A percentile compares a stretch with the other conserved stretches of the same genome.
Conservation (phyloP, 2,797 vertebrate genomes). For the Bradypodion ventrale region DNA sequence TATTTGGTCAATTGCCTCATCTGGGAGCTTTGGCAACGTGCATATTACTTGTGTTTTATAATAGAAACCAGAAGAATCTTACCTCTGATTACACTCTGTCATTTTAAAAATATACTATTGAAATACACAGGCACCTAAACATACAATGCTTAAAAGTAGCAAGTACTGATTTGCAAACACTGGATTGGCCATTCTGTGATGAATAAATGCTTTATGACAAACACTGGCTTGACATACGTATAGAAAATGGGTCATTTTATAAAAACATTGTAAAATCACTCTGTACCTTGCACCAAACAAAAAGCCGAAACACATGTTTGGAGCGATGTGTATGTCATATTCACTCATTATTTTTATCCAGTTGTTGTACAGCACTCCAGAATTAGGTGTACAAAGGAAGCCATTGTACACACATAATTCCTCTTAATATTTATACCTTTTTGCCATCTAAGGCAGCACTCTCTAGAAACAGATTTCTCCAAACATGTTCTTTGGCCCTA, state of each 20-base stretch:
- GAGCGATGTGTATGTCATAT: too few species aligned
- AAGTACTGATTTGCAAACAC: not conserved
- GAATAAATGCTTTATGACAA: not conserved
- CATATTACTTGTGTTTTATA: not conserved
- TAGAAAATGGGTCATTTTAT: not conserved
- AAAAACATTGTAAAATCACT: not conserved
- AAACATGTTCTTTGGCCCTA: not conserved
- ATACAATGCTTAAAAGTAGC: not conserved
- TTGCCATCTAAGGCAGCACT: too few species aligned
- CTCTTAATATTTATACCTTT: too few species aligned
- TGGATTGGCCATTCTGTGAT: not conserved
- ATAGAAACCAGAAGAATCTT: not conserved
- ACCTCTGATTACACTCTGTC: not conserved
- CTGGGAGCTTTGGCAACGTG: not conserved
- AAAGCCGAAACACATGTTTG: too few species aligned
- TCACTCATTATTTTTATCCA: too few species aligned
- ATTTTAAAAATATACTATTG: not conserved
- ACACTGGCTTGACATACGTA: not conserved
- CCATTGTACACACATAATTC: too few species aligned
- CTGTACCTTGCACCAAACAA: not conserved
- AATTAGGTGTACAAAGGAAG: too few species aligned
- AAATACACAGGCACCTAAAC: not conserved
- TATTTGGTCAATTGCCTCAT: not conserved
- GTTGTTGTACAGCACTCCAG: too few species aligned
- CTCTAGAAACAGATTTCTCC: too few species aligned